Evolutionary conservation across 2,113 vertebrate species (phyloP).

Genomic region (Zapornia atra): DNA sequence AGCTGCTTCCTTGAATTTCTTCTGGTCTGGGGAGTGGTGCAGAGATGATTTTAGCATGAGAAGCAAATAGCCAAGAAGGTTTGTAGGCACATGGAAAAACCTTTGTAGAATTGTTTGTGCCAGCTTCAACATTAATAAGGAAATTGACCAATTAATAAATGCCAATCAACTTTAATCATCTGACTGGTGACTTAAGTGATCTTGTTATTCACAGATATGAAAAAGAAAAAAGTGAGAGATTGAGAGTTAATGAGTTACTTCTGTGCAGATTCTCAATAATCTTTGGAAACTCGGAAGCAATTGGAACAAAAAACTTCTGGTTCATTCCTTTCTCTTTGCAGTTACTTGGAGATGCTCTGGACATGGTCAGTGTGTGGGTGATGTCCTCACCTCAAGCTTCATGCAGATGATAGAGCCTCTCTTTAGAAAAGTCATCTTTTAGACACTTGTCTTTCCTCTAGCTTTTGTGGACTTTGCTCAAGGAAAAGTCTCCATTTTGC

Average conservation of each 20-base stretch:
- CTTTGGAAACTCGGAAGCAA: background rate
- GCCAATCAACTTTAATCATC: background rate
- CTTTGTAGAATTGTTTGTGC: background rate
- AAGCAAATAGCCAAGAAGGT: background rate
- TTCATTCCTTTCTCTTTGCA: background rate
- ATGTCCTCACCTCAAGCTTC: background rate
- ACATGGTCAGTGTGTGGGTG: background rate
- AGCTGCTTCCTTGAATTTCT: background rate
- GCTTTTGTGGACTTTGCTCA: background rate
- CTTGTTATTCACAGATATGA: background rate
- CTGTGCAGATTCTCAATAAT: background rate
- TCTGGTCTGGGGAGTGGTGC: background rate
- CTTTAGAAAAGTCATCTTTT: background rate
- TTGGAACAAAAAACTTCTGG: background rate
- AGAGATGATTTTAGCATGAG: background rate
- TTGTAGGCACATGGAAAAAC: background rate
- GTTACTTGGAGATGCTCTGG: background rate
- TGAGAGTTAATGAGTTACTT: background rate
- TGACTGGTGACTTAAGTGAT: background rate
- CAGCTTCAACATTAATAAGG: background rate
- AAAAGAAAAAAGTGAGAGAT: background rate
- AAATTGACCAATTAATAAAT: slow-evolving; percentile 17
- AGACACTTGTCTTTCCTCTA: background rate
- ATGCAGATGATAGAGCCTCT: background rate
- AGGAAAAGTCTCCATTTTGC: background rate